Evolutionary conservation across 2,797 vertebrate species (phyloP).

Genomic region (Tiaroga cobitis): DNA sequence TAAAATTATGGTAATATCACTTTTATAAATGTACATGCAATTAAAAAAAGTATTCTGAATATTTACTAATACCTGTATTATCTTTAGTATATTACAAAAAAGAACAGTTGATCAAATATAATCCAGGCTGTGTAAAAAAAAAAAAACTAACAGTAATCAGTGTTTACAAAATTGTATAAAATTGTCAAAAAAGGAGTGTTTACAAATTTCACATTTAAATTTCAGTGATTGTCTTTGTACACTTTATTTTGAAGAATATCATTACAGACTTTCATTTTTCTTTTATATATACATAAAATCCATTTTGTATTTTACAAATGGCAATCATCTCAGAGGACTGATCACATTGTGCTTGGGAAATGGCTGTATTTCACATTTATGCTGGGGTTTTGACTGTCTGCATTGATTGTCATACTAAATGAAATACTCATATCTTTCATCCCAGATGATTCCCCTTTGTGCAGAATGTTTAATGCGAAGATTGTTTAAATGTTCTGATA

Average conservation of each 20-base stretch:
- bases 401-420: slow-evolving; percentile 39
- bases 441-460: slow-evolving; percentile 42
- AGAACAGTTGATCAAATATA: slow-evolving; percentile 76
- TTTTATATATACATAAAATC: slow-evolving; percentile 42
- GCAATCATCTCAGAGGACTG: slow-evolving; percentile 76
- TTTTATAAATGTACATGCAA: slow-evolving; percentile 84
- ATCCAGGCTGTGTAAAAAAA: slow-evolving; percentile 75
- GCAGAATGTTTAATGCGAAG: neutral
- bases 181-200: slow-evolving; percentile 74
- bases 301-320: slow-evolving; percentile 63
- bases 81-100: slow-evolving; percentile 79
- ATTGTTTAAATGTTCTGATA: slow-evolving; percentile 3
- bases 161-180: slow-evolving; percentile 80
- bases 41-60: slow-evolving; percentile 78
- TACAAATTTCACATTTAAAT: slow-evolving; percentile 75
- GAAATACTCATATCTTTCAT: slow-evolving; percentile 60
- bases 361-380: slow-evolving; percentile 44
- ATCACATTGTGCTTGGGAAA: slow-evolving; percentile 65
- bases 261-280: slow-evolving; percentile 42
- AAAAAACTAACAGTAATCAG: slow-evolving; percentile 77
- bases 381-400: slow-evolving; percentile 40
- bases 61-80: slow-evolving; percentile 80
- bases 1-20: slow-evolving; percentile 79
- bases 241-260: slow-evolving; percentile 45
- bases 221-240: slow-evolving; percentile 57